Evolutionary conservation across 1,140 invertebrate species (phyloP), one percentile per base, ranked within the genome.

Genomic region (Tyrophagus putrescentiae): DNA sequence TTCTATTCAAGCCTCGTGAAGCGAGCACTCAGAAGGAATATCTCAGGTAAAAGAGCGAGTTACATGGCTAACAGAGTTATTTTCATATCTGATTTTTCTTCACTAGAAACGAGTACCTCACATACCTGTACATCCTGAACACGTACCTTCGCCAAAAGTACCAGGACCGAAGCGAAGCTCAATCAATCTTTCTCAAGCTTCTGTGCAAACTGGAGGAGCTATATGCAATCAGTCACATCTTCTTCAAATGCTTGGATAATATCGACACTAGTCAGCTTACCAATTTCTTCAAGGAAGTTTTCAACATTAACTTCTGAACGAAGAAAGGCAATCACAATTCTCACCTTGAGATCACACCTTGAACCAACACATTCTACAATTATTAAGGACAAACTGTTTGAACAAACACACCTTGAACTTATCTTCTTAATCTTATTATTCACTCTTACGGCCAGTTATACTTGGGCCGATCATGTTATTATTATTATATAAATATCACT

Each of bases 251-350:
- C 31, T 21, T 48, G 18, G 45, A 48, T 21, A 48, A 48, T 48
- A 48, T 48, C 45, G 45, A 48, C 45, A 48, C 45, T 48, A 48
- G 45, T 48, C 45, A 48, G 7, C 31, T 48, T 13, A 48, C 45
- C 7, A 48, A 48, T 48, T 48, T 48, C 18, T 48, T 48, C 18
- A 48, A 48, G 18, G 45, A 48, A 48, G 45, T 48, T 21, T 48
- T 48, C 45, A 48, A 48, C 18, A 48, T 48, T 48, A 48, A 48
- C 18, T 48, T 48, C 21, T 48, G 31, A 48, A 21, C 21, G 36
- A n/a, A n/a, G n/a, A n/a, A n/a, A n/a, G n/a, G n/a, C n/a, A n/a
- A n/a, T n/a, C n/a, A n/a, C n/a, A n/a, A n/a, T n/a, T n/a, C n/a
- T n/a, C n/a, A n/a, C n/a, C n/a, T n/a, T n/a, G n/a, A n/a, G n/a